Evolutionary conservation across 2,888 invertebrate species (phyloP).

Genomic region (Euphydryas editha): DNA sequence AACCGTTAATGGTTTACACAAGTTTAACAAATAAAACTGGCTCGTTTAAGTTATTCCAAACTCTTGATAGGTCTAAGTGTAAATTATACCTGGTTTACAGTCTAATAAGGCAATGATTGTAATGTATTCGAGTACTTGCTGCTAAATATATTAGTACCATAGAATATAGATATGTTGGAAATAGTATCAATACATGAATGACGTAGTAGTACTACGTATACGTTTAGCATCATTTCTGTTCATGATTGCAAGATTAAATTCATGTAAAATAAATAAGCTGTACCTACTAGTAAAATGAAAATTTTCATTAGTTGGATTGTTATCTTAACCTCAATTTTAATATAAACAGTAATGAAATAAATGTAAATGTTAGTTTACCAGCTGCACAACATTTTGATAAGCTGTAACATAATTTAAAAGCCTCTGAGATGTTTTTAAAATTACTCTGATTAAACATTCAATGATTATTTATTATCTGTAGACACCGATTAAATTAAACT

Average conservation of each 20-base stretch:
- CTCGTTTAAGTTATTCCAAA: conserved; percentile 28
- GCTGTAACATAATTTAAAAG: neutral
- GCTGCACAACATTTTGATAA: neutral
- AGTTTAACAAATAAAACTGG: conserved; percentile 25
- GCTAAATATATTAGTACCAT: conserved; percentile 14
- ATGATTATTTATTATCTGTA: neutral
- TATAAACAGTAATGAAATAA: too few relatives aligned
- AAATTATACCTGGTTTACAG: conserved; percentile 32
- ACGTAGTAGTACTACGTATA: too few relatives aligned
- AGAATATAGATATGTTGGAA: conserved; percentile 16
- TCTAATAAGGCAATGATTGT: conserved; percentile 27
- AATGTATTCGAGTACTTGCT: conserved; percentile 19
- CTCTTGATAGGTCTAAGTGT: conserved; percentile 32
- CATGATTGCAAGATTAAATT: too few relatives aligned
- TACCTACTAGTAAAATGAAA: neutral
- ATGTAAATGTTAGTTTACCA: too few relatives aligned
- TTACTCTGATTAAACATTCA: neutral
- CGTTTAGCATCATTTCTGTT: too few relatives aligned
- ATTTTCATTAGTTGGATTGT: too few relatives aligned
- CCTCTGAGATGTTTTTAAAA: neutral
- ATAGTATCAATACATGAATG: neutral
- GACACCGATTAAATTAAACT: conserved; percentile 8
- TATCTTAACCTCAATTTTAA: too few relatives aligned
- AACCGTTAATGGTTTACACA: conserved; percentile 23
- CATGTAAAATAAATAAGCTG: too few relatives aligned